Percentiles rank a stretch among this genome's conserved stretches.
Conservation (phyloP, 2,888 invertebrate species). For the Dorcus parallelipipedus region DNA sequence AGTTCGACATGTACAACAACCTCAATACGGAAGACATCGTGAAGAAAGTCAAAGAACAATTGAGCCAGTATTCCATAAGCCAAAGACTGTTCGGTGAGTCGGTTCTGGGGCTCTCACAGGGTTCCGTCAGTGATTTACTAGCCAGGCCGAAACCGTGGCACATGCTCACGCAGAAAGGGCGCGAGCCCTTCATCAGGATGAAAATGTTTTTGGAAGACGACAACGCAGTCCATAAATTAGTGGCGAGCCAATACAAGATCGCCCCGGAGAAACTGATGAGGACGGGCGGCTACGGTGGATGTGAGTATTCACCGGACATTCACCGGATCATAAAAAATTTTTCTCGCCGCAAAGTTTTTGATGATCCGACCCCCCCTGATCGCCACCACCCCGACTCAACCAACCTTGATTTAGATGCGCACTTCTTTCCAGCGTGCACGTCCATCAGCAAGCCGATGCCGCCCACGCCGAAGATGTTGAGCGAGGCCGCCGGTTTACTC, state of each 20-base stretch:
- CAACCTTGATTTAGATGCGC: conserved; percentile 17
- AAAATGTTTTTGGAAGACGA: conserved; percentile 97
- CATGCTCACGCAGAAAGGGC: conserved; percentile 95
- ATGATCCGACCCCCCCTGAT: conserved; percentile 10
- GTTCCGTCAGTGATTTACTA: conserved; percentile 94
- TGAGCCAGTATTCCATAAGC: conserved; percentile 94
- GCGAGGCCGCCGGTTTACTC: conserved; percentile 62
- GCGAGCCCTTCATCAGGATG: conserved; percentile 97
- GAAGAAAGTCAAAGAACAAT: conserved; percentile 89
- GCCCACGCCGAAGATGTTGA: conserved; percentile 74
- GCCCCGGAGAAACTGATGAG: conserved; percentile 97
- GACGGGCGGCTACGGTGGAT: conserved; percentile 88
- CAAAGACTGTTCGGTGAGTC: conserved; percentile 98
- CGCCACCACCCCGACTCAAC: not conserved
- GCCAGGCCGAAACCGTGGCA: conserved; percentile 99
- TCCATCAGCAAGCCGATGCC: conserved; percentile 68
- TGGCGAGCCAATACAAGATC: conserved; percentile 96
- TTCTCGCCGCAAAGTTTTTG: conserved; percentile 11
- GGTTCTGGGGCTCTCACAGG: conserved; percentile 94
- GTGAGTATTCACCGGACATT: conserved; percentile 51
- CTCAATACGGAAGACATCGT: conserved; percentile 98
- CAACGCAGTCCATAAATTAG: conserved; percentile 90
- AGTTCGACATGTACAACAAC: conserved; percentile 97
- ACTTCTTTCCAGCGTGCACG: conserved; percentile 47
- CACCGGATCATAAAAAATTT: conserved; percentile 15